Evolutionary conservation across 2,113 vertebrate genomes (phyloP).

Genomic region (Gnathonemus longibarbis): DNA sequence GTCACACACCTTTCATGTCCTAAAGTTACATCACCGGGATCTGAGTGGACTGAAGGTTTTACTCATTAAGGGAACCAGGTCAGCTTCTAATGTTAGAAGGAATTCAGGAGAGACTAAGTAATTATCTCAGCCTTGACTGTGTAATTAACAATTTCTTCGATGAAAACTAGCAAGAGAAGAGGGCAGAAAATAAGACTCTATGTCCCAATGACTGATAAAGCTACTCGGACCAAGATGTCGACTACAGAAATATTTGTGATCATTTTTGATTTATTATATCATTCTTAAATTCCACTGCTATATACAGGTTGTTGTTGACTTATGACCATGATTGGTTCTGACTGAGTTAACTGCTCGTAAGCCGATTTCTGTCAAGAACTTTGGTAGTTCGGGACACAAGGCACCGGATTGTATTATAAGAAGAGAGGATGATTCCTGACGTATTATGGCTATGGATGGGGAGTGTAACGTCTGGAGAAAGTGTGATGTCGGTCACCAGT

Average conservation of each 20-base stretch:
- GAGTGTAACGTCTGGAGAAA: too few relatives aligned
- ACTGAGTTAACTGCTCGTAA: too few relatives aligned
- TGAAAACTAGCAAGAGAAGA: background rate
- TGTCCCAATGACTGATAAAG: background rate
- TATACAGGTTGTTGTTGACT: too few relatives aligned
- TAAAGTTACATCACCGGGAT: constrained; percentile 38
- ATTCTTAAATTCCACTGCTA: background rate
- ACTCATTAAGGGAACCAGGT: constrained; percentile 58
- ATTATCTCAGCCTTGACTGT: constrained; percentile 42
- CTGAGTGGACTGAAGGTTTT: constrained; percentile 39
- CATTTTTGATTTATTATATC: background rate
- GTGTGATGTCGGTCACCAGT: too few relatives aligned
- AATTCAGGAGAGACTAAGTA: constrained; percentile 42
- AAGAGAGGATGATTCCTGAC: too few relatives aligned
- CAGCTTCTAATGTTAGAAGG: constrained; percentile 40
- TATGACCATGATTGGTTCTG: too few relatives aligned
- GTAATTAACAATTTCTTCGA: constrained; percentile 40
- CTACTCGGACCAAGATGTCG: background rate
- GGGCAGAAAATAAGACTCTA: background rate
- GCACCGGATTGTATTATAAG: too few relatives aligned
- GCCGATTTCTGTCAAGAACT: too few relatives aligned
- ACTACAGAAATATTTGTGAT: background rate
- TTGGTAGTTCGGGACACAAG: too few relatives aligned
- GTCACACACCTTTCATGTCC: constrained; percentile 45
- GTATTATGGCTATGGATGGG: too few relatives aligned